Evolutionary conservation across 2,113 vertebrate genomes (phyloP).

Genomic region (Atlantisia rogersi): DNA sequence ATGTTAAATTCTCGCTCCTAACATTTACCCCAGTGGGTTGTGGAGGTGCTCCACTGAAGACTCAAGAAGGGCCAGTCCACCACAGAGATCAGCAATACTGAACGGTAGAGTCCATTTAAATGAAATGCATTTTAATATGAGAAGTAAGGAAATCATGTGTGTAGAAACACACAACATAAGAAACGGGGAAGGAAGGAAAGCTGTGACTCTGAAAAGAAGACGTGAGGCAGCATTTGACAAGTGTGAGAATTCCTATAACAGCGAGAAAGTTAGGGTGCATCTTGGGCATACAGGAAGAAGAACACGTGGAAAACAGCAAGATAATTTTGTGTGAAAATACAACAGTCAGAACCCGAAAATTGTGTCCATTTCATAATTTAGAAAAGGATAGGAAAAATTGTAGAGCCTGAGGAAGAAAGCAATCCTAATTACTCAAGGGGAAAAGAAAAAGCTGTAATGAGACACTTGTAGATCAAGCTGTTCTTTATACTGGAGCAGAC

Average conservation of each 20-base stretch:
- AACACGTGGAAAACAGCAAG: neutral
- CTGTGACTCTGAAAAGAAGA: neutral
- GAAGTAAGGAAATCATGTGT: neutral
- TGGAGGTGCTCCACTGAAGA: neutral
- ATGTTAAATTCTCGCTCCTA: neutral
- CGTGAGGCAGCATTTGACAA: neutral
- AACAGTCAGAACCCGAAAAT: neutral
- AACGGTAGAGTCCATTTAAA: neutral
- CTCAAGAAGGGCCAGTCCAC: neutral
- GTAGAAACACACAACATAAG: neutral
- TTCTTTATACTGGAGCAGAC: neutral
- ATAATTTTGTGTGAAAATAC: neutral
- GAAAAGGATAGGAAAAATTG: neutral
- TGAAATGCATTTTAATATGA: neutral
- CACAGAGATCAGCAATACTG: neutral
- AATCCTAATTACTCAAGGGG: neutral
- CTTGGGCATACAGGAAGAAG: neutral
- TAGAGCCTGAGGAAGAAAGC: neutral
- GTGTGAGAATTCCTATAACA: neutral
- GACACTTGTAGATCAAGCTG: neutral
- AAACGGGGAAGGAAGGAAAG: neutral
- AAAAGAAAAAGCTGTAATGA: neutral
- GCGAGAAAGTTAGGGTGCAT: neutral
- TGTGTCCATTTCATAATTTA: neutral
- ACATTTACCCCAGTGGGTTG: neutral